Base-by-base conservation (phyloP, 2,888 invertebrate species). In the Xestia c-nigrum region DNA sequence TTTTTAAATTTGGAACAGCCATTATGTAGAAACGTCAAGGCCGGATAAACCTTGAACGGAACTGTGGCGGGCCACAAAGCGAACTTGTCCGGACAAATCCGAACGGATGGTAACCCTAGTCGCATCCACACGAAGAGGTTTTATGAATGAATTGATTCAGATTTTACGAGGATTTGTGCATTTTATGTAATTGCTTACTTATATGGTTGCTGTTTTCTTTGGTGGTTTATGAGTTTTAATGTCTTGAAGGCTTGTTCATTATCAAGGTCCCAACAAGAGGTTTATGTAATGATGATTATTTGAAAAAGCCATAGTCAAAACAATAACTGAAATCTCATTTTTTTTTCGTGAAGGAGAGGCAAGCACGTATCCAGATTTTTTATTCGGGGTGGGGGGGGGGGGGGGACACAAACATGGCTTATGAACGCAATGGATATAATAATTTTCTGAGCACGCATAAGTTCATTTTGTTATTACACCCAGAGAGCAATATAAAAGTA, bases 121-220 rank as follows among this genome's bases (percentile, higher is more conserved):
- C 55, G 72, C 65, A 78, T 82, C 47, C 16, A 43, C 59, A 74
- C 63, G 59, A 47, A 64, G 24, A 61, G 50, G 63, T 77, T 74
- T 78, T 82, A 82, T 85, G 72, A 83, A 74, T 66, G 63, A 67
- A 78, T 77, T 66, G 65, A 40, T 73, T 71, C 75, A 59, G 21
- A 69, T 72, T 80, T 74, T 59, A 68, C 31, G 63, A 65, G 46
- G 31, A 31, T 16, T 47, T 38, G 14, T 24, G 14, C 9, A 63
- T 38, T 65, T 57, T 55, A 40, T 78, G 14, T 69, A 38, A 72
- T 14, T n/a, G 40, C 6, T 43, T 64, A 64, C 43, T 64, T 43
- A n/a, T n/a, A n/a, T n/a, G n/a, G 24, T 64, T 38, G 31, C 16
- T 63, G n/a, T 71, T 55, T 38, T 74, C 43, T 50, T 57, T 12